Evolutionary conservation across 2,888 invertebrate species (phyloP), one percentile per base, ranked within the genome.

Genomic region (Drosophila antonietae): DNA sequence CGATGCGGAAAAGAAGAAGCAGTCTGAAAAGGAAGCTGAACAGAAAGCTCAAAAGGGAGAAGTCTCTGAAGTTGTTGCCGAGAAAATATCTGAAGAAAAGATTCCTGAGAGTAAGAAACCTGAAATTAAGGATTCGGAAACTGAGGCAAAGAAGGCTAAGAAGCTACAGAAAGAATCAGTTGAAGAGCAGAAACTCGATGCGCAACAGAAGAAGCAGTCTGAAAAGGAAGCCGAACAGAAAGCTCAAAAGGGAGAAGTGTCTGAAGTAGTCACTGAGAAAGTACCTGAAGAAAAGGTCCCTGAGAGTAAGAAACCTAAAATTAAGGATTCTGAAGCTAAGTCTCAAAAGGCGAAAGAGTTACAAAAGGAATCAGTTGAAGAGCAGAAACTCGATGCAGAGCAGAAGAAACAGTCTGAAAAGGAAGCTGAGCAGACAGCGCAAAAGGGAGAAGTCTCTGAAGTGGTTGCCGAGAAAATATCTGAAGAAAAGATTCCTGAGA

Each of bases 381-480:
- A 67, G 2, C 44, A 65, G 20, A 15, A 51, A 12, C 28, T 61
- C 0, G 60, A 63, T 14, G 10, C 14, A 1, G 33, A 56, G 0
- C 18, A 59, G 20, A 61, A 66, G 10, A 58, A 68, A 15, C 55
- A 35, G 7, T 10, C 37, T 4, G 46, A 74, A 15, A 55, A 44
- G 9, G 72, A 75, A 33, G 31, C 41, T 5, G 33, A 55, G 10
- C 33, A 46, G 39, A 51, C 62, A 20, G 28, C 47, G 0, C 52
- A 61, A 15, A 56, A 69, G 10, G 71, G 47, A 44, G 71, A 68
- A 35, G 51, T 33, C 31, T 67, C 66, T 43, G 72, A 75, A 53
- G 63, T 74, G 1, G 37, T 61, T 3, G 35, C 66, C 10, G 56
- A 68, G 10, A 59, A 68, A 15, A 12, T 69, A 44, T 12, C 44